Conservation (phyloP, 2,888 invertebrate species). For the Aethes cnicana region DNA sequence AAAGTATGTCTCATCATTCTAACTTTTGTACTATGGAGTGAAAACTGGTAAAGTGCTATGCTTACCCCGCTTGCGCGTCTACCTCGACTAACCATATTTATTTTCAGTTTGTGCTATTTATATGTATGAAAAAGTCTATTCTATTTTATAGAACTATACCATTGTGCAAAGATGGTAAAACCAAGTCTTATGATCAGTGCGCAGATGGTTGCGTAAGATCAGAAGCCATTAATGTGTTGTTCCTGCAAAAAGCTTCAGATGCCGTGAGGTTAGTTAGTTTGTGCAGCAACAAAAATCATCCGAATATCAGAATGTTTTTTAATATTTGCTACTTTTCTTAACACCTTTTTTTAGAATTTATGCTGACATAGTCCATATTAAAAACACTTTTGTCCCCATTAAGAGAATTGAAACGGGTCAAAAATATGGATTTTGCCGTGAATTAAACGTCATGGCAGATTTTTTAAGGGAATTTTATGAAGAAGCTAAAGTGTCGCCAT, state of each 20-base stretch:
- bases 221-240: conserved; percentile 86
- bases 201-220: conserved; percentile 89
- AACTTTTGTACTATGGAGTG: too few relatives aligned
- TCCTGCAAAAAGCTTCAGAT: conserved; percentile 85
- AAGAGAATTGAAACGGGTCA: conserved; percentile 74
- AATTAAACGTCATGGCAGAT: conserved; percentile 67
- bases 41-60: too few relatives aligned
- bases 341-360: conserved; percentile 78
- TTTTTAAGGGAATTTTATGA: conserved; percentile 82
- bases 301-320: too few relatives aligned
- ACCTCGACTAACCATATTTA: too few relatives aligned
- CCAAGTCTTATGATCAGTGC: conserved; percentile 92
- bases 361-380: conserved; percentile 85
- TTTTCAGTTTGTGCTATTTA: too few relatives aligned
- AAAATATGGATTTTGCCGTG: conserved; percentile 80
- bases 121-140: neutral
- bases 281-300: too few relatives aligned
- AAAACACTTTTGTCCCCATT: conserved; percentile 82
- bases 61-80: too few relatives aligned
- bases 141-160: conserved; percentile 44
- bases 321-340: neutral
- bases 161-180: conserved; percentile 89
- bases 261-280: conserved; percentile 74
- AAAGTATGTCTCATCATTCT: conserved; percentile 4
- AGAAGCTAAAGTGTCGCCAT: conserved; percentile 85